phyloP scores from a whole-genome alignment of 2,113 vertebrate genomes.

The Excalfactoria chinensis region DNA sequence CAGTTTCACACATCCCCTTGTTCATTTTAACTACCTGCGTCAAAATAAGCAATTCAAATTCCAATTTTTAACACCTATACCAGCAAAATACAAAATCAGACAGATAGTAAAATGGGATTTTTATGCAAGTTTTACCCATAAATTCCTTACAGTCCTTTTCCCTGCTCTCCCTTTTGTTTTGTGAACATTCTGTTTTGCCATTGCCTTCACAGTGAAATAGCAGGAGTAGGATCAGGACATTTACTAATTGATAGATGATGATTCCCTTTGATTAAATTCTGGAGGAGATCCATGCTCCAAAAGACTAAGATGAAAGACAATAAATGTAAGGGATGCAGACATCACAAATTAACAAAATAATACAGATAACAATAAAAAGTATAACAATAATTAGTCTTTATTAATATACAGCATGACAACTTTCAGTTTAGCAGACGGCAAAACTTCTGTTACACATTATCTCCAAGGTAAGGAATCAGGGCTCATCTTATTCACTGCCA shows the following conservation, averaged over 20 bases:
- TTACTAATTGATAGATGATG: not conserved
- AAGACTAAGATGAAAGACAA: not conserved
- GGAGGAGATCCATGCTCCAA: not conserved
- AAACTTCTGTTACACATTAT: not conserved
- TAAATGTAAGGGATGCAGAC: not conserved
- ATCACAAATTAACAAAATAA: not conserved
- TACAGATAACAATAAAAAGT: not conserved
- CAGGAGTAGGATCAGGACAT: not conserved
- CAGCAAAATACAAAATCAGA: not conserved
- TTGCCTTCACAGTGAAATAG: not conserved
- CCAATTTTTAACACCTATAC: not conserved
- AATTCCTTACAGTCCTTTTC: not conserved
- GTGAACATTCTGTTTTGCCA: not conserved
- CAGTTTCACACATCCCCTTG: not conserved
- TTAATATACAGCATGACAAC: not conserved
- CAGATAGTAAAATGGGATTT: not conserved
- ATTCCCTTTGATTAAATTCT: not conserved
- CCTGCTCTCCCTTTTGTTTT: not conserved
- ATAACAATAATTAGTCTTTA: not conserved
- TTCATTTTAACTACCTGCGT: not conserved
- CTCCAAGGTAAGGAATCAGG: not conserved
- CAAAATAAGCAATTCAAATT: not conserved
- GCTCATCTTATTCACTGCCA: not conserved
- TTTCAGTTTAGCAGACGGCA: not conserved
- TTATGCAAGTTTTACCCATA: not conserved